Conservation (phyloP, 2,888 invertebrate species). For the Heliconius ethilla region DNA sequence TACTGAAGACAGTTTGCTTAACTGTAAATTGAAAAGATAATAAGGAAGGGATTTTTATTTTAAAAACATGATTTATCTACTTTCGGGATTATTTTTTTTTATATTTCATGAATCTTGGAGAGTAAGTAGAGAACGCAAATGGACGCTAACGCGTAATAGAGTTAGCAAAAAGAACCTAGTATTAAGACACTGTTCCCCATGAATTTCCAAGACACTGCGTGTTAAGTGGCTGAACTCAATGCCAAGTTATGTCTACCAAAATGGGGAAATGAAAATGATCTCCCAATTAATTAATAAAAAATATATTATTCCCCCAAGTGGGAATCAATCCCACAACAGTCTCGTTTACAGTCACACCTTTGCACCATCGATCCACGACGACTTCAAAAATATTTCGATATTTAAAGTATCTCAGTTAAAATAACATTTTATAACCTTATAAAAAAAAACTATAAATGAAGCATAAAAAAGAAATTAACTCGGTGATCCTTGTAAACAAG, state of each 20-base stretch:
- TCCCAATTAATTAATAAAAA: too few relatives aligned
- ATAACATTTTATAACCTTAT: neutral
- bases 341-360: neutral
- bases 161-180: neutral
- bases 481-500: neutral
- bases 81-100: neutral
- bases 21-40: slow-evolving; percentile 25
- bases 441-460: neutral
- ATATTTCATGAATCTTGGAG: neutral
- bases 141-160: neutral
- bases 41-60: slow-evolving; percentile 3
- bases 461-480: neutral
- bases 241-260: too few relatives aligned
- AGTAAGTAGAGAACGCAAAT: neutral
- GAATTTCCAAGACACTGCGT: neutral
- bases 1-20: slow-evolving; percentile 16
- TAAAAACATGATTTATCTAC: neutral
- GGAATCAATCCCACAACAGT: neutral
- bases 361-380: too few relatives aligned
- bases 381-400: neutral
- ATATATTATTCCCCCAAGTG: neutral
- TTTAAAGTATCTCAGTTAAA: neutral
- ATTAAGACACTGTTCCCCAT: neutral
- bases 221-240: neutral
- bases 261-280: too few relatives aligned